Base-by-base conservation (phyloP, 2,113 vertebrate genomes). In the Scophthalmus maximus region DNA sequence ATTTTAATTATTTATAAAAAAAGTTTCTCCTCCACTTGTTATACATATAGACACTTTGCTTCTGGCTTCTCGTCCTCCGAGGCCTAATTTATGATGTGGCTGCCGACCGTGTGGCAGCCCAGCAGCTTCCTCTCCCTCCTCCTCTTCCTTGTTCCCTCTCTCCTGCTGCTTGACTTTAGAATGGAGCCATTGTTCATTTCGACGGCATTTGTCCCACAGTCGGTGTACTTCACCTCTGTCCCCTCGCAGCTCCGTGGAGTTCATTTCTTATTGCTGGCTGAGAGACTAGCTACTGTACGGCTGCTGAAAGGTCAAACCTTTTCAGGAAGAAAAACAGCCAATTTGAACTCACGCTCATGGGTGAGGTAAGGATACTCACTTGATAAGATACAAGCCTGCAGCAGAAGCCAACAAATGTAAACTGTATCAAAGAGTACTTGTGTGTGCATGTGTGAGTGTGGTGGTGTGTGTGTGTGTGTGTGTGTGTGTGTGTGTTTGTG, bases 381-480 rank as follows among this genome's bases (percentile, higher is more conserved):
- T 27, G 36, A 27, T 15, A 27, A 56, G 7, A 2, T n/a, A 49
- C 20, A 23, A n/a, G n/a, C n/a, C n/a, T n/a, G n/a, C n/a, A 52
- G 66, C 42, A 26, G 20, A 42, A 32, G 75, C 79, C 59, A 79
- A 67, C 67, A 47, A 75, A 82, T 34, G 56, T 68, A 76, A 77
- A 81, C 53, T 67, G 63, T 66, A 68, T 82, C 26, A 66, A 67
- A 68, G 63, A 66, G 60, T 20, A 23, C 46, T 20, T 25, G 47
- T 23, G 22, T 49, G 70, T 32, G 73, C 62, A 62, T 59, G 63
- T 56, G 40, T 49, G n/a, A n/a, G n/a, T n/a, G n/a, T n/a, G n/a
- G n/a, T n/a, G n/a, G 59, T 57, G 55, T 15, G n/a, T 58, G 55
- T 46, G 46, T 18, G 53, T 18, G 26, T 42, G 38, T 17, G 32